Base-by-base conservation (phyloP, 37 sponge, comb jelly and placozoan species). In the Dysidea cf. avara region DNA sequence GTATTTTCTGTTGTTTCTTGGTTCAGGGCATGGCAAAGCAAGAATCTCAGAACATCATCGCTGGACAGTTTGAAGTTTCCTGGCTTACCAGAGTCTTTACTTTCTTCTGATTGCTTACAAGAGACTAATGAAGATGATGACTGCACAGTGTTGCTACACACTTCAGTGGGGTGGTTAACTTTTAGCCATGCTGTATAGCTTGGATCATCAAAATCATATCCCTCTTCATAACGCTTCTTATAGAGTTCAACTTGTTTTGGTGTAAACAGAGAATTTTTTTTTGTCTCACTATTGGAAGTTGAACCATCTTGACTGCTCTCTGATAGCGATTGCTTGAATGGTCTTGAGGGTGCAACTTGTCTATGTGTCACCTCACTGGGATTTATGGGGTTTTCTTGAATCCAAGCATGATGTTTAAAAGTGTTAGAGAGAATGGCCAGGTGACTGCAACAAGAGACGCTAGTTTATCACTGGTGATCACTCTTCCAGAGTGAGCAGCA, bases 281-380 rank as follows among this genome's bases (percentile, higher is more conserved):
- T 61, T 16, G 62, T 5, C 1, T 26, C 39, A 59, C 36, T 47
- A 1, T 76, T 76, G 35, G 77, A 61, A 50, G 71, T 76, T 22
- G 71, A 69, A 7, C 75, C 76, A 69, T 43, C 46, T 43, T 9
- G 46, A 43, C 46, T 43, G 46, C 46, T 43, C 9, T 43, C 46
- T 43, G 46, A 12, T 43, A 12, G 46, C 46, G 46, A 9, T 43
- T 43, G 46, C 46, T 55, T 7, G 14, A 57, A 72, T 14, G 56
- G 57, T 72, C 54, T 72, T 18, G 73, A 72, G 7, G 81, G 73
- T 16, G 81, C 73, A 2, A 48, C 1, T 61, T 60, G 72, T 34
- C 81, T 58, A 38, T 81, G 72, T 25, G 61, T 71, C 29, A 81
- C 52, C 54, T 49, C 72, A 64, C 1, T 0, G 81, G 81, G 47